Percentiles rank a stretch among this genome's conserved stretches.
Evolutionary conservation across 2,888 invertebrate species (phyloP).

Genomic region (Meghimatium bilineatum): DNA sequence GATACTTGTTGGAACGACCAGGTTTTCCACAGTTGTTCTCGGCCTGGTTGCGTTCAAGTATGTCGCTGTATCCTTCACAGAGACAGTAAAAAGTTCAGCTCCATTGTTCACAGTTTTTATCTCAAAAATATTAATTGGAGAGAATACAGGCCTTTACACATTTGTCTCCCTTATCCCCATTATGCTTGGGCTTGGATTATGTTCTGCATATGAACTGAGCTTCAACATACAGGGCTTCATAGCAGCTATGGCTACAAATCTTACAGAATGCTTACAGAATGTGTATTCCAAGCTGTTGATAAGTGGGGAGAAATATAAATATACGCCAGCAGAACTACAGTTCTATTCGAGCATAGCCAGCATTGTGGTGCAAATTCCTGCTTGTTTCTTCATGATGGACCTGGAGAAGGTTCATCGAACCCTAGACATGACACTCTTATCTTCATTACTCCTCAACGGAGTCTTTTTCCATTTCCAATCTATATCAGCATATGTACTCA

Average conservation of each 20-base stretch:
- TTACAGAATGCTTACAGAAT: slow-evolving; percentile 88
- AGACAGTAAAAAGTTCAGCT: slow-evolving; percentile 88
- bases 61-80: no score
- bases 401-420: slow-evolving; percentile 79
- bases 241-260: slow-evolving; percentile 87
- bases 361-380: slow-evolving; percentile 85
- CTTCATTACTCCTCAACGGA: slow-evolving; percentile 84
- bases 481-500: slow-evolving; percentile 87
- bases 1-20: slow-evolving; percentile 85
- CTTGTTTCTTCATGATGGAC: slow-evolving; percentile 83
- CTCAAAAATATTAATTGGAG: slow-evolving; percentile 77
- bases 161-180: slow-evolving; percentile 86
- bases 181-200: slow-evolving; percentile 86
- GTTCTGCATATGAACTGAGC: slow-evolving; percentile 87
- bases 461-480: slow-evolving; percentile 88
- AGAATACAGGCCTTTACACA: slow-evolving; percentile 79
- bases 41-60: slow-evolving; percentile 86
- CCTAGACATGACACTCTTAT: slow-evolving; percentile 78
- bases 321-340: slow-evolving; percentile 86
- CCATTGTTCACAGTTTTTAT: slow-evolving; percentile 88
- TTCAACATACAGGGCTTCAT: slow-evolving; percentile 85
- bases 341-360: slow-evolving; percentile 87
- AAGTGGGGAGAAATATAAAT: no score
- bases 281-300: no score
- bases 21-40: slow-evolving; percentile 85